phyloP scores from a whole-genome alignment of 2,113 vertebrate genomes.

The Todiramphus saurophagus region DNA sequence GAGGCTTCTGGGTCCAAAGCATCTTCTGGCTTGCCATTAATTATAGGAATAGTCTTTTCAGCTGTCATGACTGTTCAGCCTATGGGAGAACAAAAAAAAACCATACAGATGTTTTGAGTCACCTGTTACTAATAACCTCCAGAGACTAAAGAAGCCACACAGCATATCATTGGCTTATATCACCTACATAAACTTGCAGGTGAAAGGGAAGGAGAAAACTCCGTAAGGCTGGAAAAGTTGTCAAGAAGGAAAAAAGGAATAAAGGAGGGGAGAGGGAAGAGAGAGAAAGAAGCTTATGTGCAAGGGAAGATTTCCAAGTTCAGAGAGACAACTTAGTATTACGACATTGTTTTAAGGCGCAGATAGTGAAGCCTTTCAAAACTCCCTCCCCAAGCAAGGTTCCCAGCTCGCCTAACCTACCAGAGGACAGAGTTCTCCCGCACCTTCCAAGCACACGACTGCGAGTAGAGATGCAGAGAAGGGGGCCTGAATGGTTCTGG shows the following conservation, averaged over 20 bases:
- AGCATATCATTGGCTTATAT: not conserved
- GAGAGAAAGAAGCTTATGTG: accelerated
- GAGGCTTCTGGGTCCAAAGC: constrained; percentile 86
- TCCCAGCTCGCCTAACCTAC: not conserved
- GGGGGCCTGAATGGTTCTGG: not conserved
- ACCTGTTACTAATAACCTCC: not conserved
- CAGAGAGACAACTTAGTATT: not conserved
- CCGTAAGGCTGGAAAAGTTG: not conserved
- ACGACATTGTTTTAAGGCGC: accelerated
- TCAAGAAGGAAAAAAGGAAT: not conserved
- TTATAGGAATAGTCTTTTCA: constrained; percentile 92
- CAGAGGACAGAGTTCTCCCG: not conserved
- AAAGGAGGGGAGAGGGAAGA: no score
- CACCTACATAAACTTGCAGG: not conserved
- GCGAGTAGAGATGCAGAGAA: not conserved
- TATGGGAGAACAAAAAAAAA: constrained; percentile 37
- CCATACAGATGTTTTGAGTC: not conserved
- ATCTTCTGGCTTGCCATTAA: constrained; percentile 95
- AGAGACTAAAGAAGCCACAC: not conserved
- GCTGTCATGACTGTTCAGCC: constrained; percentile 93
- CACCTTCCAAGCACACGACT: not conserved
- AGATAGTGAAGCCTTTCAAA: not conserved
- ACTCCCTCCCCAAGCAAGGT: not conserved
- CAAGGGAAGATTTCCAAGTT: not conserved
- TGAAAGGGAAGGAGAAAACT: not conserved